A percentile compares a stretch with the other conserved stretches of the same genome.
These are phyloP conservation scores for Cardinalis cardinalis DNA, from an alignment of 2,113 vertebrate species.

Conservation along the genomic window DNA sequence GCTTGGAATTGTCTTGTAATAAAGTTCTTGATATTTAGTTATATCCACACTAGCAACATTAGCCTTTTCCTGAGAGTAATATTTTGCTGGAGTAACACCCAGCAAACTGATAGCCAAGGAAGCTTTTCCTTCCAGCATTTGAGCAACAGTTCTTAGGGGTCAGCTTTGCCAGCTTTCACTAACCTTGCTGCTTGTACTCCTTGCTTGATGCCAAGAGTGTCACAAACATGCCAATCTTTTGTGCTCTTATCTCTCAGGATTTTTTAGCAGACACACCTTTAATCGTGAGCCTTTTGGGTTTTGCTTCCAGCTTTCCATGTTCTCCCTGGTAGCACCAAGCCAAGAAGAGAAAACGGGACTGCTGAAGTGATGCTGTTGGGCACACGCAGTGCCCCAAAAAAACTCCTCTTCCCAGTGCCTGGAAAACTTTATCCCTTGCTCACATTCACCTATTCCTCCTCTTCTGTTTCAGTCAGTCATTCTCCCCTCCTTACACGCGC, in stretches of 20 bases:
- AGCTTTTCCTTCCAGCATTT: background rate
- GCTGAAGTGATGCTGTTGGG: background rate
- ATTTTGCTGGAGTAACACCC: background rate
- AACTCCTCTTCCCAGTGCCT: background rate
- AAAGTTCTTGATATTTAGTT: background rate
- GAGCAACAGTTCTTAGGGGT: background rate
- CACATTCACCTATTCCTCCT: background rate
- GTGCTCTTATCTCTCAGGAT: background rate
- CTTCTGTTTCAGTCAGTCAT: background rate
- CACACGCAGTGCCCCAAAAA: accelerated
- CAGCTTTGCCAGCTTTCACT: background rate
- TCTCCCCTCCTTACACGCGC: background rate
- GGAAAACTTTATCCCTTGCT: background rate
- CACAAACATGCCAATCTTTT: background rate
- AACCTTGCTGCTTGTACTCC: background rate
- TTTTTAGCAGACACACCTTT: background rate
- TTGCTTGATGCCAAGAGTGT: background rate
- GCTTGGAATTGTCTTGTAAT: background rate
- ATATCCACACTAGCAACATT: background rate
- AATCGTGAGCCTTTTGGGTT: background rate
- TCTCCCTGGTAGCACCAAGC: background rate
- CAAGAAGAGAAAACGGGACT: background rate
- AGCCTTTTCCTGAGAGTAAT: background rate
- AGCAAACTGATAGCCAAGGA: background rate
- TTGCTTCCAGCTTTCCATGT: background rate